Conservation (phyloP, 2,888 invertebrate species). For the Mythimna vitellina region DNA sequence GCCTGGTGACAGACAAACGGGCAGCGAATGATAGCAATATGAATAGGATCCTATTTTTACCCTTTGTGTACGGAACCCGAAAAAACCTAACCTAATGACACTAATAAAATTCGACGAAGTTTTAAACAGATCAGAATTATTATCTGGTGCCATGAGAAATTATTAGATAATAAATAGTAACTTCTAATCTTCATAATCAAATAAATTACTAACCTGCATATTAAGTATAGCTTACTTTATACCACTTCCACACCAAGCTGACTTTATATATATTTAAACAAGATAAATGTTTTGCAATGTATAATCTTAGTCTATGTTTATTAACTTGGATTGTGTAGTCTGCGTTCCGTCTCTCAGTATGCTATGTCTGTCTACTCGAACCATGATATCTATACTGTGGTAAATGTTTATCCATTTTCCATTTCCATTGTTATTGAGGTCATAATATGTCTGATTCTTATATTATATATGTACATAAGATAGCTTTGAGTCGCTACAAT, state of each 20-base stretch:
- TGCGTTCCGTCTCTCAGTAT: conserved; percentile 16
- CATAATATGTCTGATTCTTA: background rate
- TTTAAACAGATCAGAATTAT: background rate
- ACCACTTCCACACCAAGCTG: background rate
- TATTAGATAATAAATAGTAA: background rate
- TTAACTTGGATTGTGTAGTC: conserved; percentile 18
- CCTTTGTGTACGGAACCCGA: too few relatives aligned
- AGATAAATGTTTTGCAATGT: conserved; percentile 28
- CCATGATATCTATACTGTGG: background rate
- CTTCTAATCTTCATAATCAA: background rate
- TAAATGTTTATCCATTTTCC: conserved; percentile 11
- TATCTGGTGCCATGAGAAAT: background rate
- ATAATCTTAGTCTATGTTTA: conserved; percentile 4
- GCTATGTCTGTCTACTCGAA: conserved; percentile 22
- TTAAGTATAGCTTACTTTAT: conserved; percentile 13
- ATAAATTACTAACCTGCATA: conserved; percentile 6
- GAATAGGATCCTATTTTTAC: too few relatives aligned
- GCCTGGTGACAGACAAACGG: too few relatives aligned
- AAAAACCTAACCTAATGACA: too few relatives aligned
- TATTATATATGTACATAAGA: background rate
- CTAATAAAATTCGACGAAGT: background rate
- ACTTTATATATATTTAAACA: conserved; percentile 18
- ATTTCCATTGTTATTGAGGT: conserved; percentile 5
- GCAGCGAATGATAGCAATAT: too few relatives aligned
- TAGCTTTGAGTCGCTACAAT: too few relatives aligned